These are phyloP conservation scores for Benthosema pterotum DNA, from an alignment of 2,797 vertebrate genomes.

Conservation along the genomic window DNA sequence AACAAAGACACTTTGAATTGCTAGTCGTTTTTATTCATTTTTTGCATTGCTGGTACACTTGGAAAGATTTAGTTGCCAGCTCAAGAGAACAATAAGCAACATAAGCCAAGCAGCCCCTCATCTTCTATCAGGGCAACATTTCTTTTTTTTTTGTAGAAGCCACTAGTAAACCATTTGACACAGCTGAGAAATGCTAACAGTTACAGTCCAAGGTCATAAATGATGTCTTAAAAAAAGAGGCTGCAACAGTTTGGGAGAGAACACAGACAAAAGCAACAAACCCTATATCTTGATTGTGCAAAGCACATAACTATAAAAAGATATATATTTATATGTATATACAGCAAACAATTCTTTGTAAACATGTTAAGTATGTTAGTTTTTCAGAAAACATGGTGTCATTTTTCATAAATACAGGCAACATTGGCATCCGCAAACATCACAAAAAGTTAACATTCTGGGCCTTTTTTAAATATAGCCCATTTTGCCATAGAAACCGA, in stretches of 20 bases:
- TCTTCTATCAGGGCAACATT: constrained; percentile 70
- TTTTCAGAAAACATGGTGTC: constrained; percentile 90
- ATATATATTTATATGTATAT: constrained; percentile 90
- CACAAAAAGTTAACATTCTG: constrained; percentile 89
- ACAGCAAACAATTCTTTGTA: constrained; percentile 98
- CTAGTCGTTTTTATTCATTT: constrained; percentile 80
- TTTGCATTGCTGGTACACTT: constrained; percentile 88
- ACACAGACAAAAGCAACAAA: constrained; percentile 88
- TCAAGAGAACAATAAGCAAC: constrained; percentile 85
- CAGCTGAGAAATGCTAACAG: constrained; percentile 87
- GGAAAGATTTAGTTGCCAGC: constrained; percentile 83
- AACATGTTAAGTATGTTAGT: constrained; percentile 97
- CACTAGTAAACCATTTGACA: constrained; percentile 91
- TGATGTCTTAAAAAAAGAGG: constrained; percentile 68
- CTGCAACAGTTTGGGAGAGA: constrained; percentile 89
- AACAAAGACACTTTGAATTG: constrained; percentile 52
- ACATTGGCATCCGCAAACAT: constrained; percentile 93
- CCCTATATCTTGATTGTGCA: constrained; percentile 87
- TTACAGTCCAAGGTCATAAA: constrained; percentile 89
- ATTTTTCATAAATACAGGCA: constrained; percentile 95
- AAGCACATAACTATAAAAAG: constrained; percentile 95
- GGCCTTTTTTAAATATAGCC: constrained; percentile 84
- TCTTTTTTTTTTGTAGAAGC: constrained; percentile 76
- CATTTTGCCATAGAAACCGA: constrained; percentile 83
- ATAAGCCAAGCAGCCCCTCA: constrained; percentile 81